phyloP scores from a whole-genome alignment of 2,797 vertebrate species.

The Pangasius macronema region DNA sequence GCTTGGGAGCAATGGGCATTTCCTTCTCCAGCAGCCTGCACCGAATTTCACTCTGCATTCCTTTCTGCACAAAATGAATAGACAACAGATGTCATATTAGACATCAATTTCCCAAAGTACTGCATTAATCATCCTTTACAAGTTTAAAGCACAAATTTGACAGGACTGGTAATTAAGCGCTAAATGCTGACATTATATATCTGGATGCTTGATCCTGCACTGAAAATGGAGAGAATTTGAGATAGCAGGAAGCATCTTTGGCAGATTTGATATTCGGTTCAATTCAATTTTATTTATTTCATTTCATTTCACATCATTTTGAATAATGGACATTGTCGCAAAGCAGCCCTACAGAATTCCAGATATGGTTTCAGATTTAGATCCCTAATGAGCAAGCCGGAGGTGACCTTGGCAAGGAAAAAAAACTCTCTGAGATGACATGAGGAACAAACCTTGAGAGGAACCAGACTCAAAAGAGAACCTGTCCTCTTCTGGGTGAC shows the following conservation, averaged over 20 bases:
- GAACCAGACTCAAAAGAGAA: slow-evolving; percentile 1
- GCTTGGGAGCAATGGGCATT: not conserved
- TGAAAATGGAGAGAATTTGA: not conserved
- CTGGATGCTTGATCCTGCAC: not conserved
- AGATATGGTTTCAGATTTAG: not conserved
- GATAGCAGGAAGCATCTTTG: not conserved
- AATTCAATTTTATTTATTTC: not conserved
- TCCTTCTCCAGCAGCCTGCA: not conserved
- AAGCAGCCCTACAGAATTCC: not conserved
- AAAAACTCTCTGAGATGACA: not conserved
- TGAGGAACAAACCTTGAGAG: not conserved
- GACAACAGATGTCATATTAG: not conserved
- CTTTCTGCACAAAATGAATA: not conserved
- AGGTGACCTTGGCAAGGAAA: not conserved
- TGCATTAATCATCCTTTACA: not conserved
- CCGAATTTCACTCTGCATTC: not conserved
- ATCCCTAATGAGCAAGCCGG: not conserved
- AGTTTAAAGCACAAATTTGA: not conserved
- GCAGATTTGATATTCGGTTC: not conserved
- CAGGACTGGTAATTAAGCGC: not conserved
- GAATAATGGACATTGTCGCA: not conserved
- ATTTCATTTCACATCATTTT: not conserved
- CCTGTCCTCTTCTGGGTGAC: not conserved
- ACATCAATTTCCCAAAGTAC: not conserved
- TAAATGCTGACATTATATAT: slow-evolving; percentile 14